Evolutionary conservation across 2,113 vertebrate genomes (phyloP).

Genomic region (Hippocampus zosterae): DNA sequence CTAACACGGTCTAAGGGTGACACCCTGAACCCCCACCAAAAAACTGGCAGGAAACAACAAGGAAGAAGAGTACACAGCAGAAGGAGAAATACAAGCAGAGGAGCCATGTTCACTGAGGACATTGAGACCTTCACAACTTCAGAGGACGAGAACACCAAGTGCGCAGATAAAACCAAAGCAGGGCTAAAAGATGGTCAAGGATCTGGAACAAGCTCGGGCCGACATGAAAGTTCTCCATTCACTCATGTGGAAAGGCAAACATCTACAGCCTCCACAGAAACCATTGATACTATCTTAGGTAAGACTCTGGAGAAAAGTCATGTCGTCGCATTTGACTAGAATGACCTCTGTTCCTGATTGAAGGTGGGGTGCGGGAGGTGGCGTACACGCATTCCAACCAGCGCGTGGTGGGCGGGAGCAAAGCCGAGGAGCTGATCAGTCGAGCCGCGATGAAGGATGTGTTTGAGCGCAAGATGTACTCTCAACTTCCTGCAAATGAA

Average conservation of each 20-base stretch:
- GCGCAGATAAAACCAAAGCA: background rate
- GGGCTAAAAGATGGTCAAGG: background rate
- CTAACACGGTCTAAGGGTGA: conserved; percentile 1
- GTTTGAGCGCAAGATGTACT: conserved; percentile 84
- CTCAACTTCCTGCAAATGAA: conserved; percentile 88
- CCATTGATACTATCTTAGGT: conserved; percentile 76
- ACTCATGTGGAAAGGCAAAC: conserved; percentile 26
- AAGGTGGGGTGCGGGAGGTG: conserved; percentile 84
- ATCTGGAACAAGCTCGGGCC: background rate
- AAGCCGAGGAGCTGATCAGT: conserved; percentile 87
- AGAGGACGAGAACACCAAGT: conserved; percentile 69
- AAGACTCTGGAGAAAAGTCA: conserved; percentile 28
- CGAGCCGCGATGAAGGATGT: conserved; percentile 82
- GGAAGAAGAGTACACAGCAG: conserved; percentile 2
- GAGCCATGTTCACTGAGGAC: conserved; percentile 55
- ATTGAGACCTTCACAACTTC: conserved; percentile 79
- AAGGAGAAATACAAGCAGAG: conserved; percentile 22
- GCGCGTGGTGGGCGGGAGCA: conserved; percentile 89
- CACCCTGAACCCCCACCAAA: background rate
- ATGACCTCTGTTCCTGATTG: conserved; percentile 12
- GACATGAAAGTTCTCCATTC: conserved; percentile 21
- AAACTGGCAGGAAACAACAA: background rate
- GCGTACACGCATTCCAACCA: conserved; percentile 92
- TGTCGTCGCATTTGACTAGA: background rate
- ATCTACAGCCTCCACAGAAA: conserved; percentile 22